phyloP scores from a whole-genome alignment of 2,797 vertebrate genomes.

The Lophotriccus pileatus region DNA sequence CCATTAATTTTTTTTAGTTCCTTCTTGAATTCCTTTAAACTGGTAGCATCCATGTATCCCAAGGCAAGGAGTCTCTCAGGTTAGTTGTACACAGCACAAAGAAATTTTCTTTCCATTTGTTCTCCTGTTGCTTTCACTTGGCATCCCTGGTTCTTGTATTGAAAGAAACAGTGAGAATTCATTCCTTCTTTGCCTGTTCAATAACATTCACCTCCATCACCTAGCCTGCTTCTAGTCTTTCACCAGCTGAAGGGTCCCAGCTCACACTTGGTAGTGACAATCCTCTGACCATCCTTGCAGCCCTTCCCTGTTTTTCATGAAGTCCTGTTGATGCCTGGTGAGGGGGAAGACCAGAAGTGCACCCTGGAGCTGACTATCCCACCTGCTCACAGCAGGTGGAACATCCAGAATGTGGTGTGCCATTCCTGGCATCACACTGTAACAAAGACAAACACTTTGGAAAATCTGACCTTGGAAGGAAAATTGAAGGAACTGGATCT shows the following conservation, averaged over 20 bases:
- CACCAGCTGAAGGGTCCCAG: not conserved
- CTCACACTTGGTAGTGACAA: not conserved
- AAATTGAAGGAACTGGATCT: not conserved
- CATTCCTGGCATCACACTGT: not conserved
- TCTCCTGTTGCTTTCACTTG: conserved; percentile 6
- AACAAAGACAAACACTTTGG: not conserved
- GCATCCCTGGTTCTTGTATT: not conserved
- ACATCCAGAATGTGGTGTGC: rapidly evolving
- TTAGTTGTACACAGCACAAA: not conserved
- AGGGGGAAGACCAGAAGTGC: not conserved
- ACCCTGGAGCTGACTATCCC: not conserved
- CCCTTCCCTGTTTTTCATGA: not conserved
- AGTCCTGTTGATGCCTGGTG: not conserved
- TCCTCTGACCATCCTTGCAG: not conserved
- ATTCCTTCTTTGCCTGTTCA: not conserved
- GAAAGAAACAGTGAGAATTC: not conserved
- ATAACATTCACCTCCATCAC: not conserved
- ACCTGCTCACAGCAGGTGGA: not conserved
- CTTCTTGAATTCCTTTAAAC: not conserved
- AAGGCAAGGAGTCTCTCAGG: not conserved
- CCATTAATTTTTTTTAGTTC: not conserved
- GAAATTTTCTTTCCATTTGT: not conserved
- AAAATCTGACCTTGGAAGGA: conserved; percentile 11
- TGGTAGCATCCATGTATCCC: not conserved
- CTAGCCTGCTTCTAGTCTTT: not conserved